Base-by-base conservation (phyloP, 1,140 invertebrate genomes). In the Saxidomus purpurata region DNA sequence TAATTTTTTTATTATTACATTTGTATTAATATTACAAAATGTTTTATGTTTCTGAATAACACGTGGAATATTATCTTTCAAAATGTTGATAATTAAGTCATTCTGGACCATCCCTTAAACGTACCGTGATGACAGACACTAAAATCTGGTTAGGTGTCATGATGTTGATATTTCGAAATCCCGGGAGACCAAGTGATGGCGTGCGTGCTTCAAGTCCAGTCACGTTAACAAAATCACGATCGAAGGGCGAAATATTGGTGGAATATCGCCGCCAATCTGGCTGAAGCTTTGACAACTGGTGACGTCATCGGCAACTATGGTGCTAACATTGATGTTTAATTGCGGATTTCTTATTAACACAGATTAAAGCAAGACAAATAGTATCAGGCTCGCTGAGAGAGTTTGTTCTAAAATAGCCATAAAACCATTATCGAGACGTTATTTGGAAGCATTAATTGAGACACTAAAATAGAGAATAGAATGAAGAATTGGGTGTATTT, bases 321-420 rank as follows among this genome's bases (percentile, higher is more conserved):
- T 25, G 43, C 74, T 49, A 49, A 31, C 74, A 77, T 77, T 52
- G 40, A 49, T 77, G 74, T 77, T 77, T 77, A 77, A 77, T 77
- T 43, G 47, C 74, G 9, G n/a, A n/a, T 77, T 52, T 77, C 74
- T 47, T 77, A 77, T 77, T 77, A 77, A 28, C 74, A 77, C 17
- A 77, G 74, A 77, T 77, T 77, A 77, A 77, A 77, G 22, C 40
- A 13, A 49, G 74, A 25, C 40, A 49, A 77, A 52, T 52, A 52
- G 52, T 49, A 52, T 8, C 43, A 43, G 4, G 47, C 25, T 3
- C 40, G 22, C 74, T 15, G 74, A 47, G 43, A 77, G 31, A 77
- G 22, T 47, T 49, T 28, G 74, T 47, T 77, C 74, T 47, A 52
- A 77, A 77, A 77, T 49, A 52, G 74, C 15, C 9, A 49, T 49